Evolutionary conservation across 1,140 invertebrate species (phyloP).

Genomic region (Lucilia cuprina): DNA sequence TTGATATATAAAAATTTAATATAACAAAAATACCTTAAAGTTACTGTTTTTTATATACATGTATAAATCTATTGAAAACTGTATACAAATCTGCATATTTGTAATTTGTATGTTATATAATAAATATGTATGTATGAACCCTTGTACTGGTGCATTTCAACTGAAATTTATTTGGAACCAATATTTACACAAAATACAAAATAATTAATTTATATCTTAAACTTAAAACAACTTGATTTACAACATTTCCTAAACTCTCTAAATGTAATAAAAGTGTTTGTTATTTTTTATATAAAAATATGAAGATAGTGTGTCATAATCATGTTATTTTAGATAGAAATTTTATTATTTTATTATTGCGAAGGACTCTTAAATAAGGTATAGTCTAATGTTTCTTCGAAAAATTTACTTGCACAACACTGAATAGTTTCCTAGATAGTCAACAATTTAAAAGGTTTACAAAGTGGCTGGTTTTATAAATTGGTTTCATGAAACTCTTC

Average conservation of each 20-base stretch:
- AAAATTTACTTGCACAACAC: no score
- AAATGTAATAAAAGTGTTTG: not conserved
- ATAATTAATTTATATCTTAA: not conserved
- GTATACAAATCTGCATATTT: not conserved
- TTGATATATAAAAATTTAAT: no score
- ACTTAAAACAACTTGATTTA: not conserved
- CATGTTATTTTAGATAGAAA: not conserved
- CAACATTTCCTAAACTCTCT: not conserved
- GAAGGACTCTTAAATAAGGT: not conserved
- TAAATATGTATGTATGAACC: no score
- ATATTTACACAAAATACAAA: constrained; percentile 6
- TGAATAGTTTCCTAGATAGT: no score
- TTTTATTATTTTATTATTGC: not conserved
- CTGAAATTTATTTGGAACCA: constrained; percentile 1
- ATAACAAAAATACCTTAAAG: not conserved
- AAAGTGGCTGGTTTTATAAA: no score
- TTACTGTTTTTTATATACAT: not conserved
- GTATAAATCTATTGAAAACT: not conserved
- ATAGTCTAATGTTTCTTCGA: not conserved
- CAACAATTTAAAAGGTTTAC: no score
- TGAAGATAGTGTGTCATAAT: not conserved
- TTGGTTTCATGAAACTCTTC: no score
- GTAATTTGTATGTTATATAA: not conserved
- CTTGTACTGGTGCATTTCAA: not conserved
- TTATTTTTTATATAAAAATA: not conserved